phyloP scores from a whole-genome alignment of 2,888 invertebrate species.

The Plagodis pulveraria region DNA sequence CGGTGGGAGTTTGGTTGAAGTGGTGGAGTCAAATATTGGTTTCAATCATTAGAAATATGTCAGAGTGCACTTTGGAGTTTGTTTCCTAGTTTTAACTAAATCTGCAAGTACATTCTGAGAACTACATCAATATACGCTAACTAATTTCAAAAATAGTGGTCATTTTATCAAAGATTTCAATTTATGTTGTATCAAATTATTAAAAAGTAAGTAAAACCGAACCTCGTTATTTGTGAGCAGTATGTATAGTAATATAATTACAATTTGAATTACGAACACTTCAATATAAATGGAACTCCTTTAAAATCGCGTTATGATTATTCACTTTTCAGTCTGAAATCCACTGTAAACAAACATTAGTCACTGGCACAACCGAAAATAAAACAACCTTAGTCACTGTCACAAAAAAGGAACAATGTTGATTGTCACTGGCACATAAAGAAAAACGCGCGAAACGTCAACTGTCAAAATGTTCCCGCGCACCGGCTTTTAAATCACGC shows the following conservation, averaged over 20 bases:
- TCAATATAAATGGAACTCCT: slow-evolving; percentile 5
- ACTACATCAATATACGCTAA: too few relatives aligned
- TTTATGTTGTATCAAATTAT: too few relatives aligned
- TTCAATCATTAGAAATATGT: not conserved
- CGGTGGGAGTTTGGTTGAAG: slow-evolving; percentile 4
- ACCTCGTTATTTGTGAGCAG: not conserved
- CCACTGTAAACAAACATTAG: slow-evolving; percentile 32
- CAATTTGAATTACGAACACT: slow-evolving; percentile 15
- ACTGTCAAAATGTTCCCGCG: slow-evolving; percentile 61
- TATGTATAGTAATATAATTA: too few relatives aligned
- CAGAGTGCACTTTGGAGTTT: not conserved
- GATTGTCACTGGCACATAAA: slow-evolving; percentile 38
- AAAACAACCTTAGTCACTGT: slow-evolving; percentile 29
- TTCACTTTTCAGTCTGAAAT: slow-evolving; percentile 28
- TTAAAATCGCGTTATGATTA: slow-evolving; percentile 2
- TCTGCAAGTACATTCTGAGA: too few relatives aligned
- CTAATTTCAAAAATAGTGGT: too few relatives aligned
- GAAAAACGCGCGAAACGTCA: slow-evolving; percentile 49
- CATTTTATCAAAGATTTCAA: too few relatives aligned
- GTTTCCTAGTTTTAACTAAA: too few relatives aligned
- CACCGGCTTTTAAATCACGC: slow-evolving; percentile 39
- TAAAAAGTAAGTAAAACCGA: too few relatives aligned
- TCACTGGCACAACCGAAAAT: slow-evolving; percentile 6
- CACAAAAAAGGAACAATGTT: slow-evolving; percentile 21
- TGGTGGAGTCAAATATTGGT: slow-evolving; percentile 2